Percentiles rank a stretch among this genome's conserved stretches.
Conservation (phyloP, 2,113 vertebrate genomes). For the Empidonax traillii region DNA sequence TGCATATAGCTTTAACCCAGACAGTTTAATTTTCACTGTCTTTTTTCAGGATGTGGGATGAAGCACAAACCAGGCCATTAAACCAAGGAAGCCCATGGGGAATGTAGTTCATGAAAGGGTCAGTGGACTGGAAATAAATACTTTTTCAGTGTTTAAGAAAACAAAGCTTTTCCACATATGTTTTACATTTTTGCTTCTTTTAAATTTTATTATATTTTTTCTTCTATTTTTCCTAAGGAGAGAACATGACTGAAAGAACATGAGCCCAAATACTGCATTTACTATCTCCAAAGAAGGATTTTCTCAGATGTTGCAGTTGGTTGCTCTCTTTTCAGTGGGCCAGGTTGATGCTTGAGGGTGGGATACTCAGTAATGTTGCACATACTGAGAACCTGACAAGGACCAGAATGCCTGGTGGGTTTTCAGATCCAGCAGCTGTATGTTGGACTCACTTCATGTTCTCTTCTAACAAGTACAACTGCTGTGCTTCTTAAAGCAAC, state of each 20-base stretch:
- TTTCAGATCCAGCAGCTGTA: background rate
- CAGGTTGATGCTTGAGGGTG: background rate
- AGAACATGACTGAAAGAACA: background rate
- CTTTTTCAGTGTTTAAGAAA: background rate
- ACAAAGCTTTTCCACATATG: background rate
- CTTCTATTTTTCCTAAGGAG: background rate
- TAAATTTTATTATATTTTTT: no score
- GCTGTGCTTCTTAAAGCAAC: background rate
- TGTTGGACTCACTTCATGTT: background rate
- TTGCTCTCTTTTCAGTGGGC: background rate
- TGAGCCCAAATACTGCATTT: background rate
- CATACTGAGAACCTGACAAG: background rate
- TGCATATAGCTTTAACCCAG: background rate
- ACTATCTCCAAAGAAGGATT: background rate
- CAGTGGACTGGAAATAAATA: background rate
- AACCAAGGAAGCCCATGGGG: background rate
- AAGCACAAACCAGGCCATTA: background rate
- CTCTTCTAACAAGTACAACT: background rate
- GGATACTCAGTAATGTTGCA: background rate
- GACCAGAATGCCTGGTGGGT: background rate
- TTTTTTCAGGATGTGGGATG: background rate
- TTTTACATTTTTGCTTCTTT: background rate
- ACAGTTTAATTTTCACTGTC: background rate
- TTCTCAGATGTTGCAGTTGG: background rate
- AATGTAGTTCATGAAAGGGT: background rate